Evolutionary conservation across 2,888 invertebrate species (phyloP), one percentile per base, ranked within the genome.

Genomic region (Drosophila colorata): DNA sequence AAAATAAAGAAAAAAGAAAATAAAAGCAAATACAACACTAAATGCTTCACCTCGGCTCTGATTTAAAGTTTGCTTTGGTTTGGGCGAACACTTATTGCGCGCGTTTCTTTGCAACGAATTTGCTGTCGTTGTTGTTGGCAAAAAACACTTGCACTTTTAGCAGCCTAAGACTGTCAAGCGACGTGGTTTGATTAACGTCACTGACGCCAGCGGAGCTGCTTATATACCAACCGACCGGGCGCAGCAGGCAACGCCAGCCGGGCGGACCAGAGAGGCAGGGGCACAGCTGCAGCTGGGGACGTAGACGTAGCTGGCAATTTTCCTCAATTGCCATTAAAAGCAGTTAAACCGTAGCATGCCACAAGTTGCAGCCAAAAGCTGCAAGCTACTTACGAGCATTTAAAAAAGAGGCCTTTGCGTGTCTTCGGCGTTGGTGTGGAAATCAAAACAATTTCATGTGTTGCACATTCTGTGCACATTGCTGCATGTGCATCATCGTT

Each of bases 101-200:
- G 56, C 66, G 59, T 60, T 77, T 60, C 40, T 67, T 72, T 58
- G 44, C 53, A 66, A 38, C 48, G 16, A 52, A 44, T 59, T 61
- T 40, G 33, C 13, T 58, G 44, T 20, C 67, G 67, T 9, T 28
- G 28, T 9, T 28, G 25, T 0, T 25, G 25, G 70, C 49, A 47
- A 59, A 25, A 25, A 63, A 60, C 56, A 64, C 73, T 76, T 74
- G 69, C 69, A 82, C 69, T 74, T 73, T 60, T 16, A 35, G 31
- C 76, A 66, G 56, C 52, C 64, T 41, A 52, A 46, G 65, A 73
- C 67, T 74, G 81, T 66, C 74, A 64, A 87, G 69, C 72, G 80
- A 80, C 80, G 88, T 80, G 83, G 52, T 82, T 79, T 86, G 86
- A 87, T 89, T 85, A 87, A 87, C 89, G 67, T 57, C 51, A 58